These are phyloP conservation scores for Mastomys natalensis DNA, from an alignment of 2,113 vertebrate genomes.

Conservation along the genomic window DNA sequence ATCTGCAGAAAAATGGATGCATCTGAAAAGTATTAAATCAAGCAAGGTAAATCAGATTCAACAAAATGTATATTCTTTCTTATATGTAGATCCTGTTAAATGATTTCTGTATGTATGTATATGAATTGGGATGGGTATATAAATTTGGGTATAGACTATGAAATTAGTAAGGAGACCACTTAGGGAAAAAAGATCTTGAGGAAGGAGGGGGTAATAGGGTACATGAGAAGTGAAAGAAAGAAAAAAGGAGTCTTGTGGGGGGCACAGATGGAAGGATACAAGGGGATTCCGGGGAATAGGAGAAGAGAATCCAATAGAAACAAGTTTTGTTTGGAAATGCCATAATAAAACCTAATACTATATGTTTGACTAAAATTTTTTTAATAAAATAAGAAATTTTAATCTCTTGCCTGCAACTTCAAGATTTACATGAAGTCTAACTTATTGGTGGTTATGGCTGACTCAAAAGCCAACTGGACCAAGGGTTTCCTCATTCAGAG, in stretches of 20 bases:
- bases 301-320: not conserved
- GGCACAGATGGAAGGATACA: not conserved
- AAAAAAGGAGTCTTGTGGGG: not conserved
- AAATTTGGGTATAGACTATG: not conserved
- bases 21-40: not conserved
- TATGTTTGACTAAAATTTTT: not conserved
- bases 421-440: not conserved
- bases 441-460: not conserved
- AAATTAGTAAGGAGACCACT: not conserved
- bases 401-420: not conserved
- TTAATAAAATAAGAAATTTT: not conserved
- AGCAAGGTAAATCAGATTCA: not conserved
- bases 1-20: not conserved
- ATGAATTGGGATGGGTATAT: not conserved
- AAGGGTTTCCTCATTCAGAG: not conserved
- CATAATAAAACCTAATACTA: not conserved
- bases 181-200: not conserved
- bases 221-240: not conserved
- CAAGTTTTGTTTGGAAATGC: not conserved
- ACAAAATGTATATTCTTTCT: not conserved
- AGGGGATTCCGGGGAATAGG: not conserved
- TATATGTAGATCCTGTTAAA: not conserved
- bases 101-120: not conserved
- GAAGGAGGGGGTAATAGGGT: not conserved
- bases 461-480: not conserved